phyloP scores from a whole-genome alignment of 2,113 vertebrate genomes.

The Thamnophis sirtalis region DNA sequence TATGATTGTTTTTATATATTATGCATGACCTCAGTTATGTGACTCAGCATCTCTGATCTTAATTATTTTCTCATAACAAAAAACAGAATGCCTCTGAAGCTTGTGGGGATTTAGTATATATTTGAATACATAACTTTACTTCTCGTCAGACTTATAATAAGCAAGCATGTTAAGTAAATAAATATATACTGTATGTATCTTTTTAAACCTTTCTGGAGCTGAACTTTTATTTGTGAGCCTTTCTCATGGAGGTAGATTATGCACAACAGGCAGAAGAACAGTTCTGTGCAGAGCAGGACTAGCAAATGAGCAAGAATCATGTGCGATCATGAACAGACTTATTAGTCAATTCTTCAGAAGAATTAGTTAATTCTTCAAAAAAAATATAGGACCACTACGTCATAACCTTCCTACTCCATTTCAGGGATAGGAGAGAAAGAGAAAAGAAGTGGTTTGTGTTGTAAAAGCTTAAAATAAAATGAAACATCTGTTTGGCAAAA shows the following conservation, averaged over 20 bases:
- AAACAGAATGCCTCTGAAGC: slow-evolving; percentile 11
- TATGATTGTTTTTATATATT: slow-evolving; percentile 1
- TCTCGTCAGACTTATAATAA: not conserved
- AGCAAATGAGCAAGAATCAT: not conserved
- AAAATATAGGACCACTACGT: slow-evolving; percentile 18
- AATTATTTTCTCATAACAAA: not conserved
- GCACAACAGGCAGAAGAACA: not conserved
- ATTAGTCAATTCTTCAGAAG: not conserved
- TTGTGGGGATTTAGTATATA: not conserved
- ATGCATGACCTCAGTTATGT: fast-evolving
- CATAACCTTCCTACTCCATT: not conserved
- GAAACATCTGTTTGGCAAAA: slow-evolving; percentile 76
- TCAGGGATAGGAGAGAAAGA: slow-evolving; percentile 51
- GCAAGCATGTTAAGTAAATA: not conserved
- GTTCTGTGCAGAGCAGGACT: not conserved
- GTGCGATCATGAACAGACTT: not conserved
- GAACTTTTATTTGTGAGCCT: not conserved
- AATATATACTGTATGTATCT: not conserved
- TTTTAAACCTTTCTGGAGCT: not conserved
- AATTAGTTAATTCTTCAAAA: not conserved
- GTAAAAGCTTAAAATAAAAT: slow-evolving; percentile 67
- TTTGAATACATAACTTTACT: not conserved
- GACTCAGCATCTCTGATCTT: slow-evolving; percentile 42
- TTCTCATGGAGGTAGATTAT: not conserved
- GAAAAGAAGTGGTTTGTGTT: slow-evolving; percentile 69